Conservation (phyloP, 2,888 invertebrate species). For the Agelastica alni region DNA sequence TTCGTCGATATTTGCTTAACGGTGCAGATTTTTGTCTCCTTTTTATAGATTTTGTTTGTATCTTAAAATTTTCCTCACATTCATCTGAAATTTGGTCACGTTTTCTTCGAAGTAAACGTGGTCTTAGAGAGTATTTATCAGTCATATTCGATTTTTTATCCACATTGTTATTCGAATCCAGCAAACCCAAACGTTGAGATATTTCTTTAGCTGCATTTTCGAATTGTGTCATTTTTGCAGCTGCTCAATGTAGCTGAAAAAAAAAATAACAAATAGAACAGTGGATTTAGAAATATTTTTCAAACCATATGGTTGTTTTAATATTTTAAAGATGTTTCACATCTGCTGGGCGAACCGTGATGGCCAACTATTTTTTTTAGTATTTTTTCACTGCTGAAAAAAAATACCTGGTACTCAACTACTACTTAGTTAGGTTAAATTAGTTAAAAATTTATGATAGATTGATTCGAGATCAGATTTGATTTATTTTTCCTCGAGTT, state of each 20-base stretch:
- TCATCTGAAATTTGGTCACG: constrained; percentile 27
- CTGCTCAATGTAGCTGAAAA: background rate
- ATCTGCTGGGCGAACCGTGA: background rate
- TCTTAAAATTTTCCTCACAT: constrained; percentile 28
- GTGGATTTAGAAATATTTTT: background rate
- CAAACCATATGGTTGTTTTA: background rate
- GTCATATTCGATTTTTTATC: constrained; percentile 44
- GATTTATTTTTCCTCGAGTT: too few relatives aligned
- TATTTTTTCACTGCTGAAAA: background rate
- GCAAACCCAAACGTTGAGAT: constrained; percentile 50
- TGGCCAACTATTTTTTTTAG: background rate
- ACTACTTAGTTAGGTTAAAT: too few relatives aligned
- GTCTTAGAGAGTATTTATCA: constrained; percentile 56
- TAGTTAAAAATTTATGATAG: too few relatives aligned
- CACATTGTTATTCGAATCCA: constrained; percentile 51
- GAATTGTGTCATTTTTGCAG: constrained; percentile 46
- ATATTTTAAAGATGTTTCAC: background rate
- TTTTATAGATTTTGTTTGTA: constrained; percentile 17
- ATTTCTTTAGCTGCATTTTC: constrained; percentile 52
- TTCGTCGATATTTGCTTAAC: constrained; percentile 69
- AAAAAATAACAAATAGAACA: background rate
- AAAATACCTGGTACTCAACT: too few relatives aligned
- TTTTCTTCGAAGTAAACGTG: constrained; percentile 48
- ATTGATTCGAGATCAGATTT: too few relatives aligned
- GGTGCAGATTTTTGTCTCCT: constrained; percentile 58